These are phyloP conservation scores for Hoplostethus atlanticus DNA, from an alignment of 2,797 vertebrate genomes.

Conservation along the genomic window DNA sequence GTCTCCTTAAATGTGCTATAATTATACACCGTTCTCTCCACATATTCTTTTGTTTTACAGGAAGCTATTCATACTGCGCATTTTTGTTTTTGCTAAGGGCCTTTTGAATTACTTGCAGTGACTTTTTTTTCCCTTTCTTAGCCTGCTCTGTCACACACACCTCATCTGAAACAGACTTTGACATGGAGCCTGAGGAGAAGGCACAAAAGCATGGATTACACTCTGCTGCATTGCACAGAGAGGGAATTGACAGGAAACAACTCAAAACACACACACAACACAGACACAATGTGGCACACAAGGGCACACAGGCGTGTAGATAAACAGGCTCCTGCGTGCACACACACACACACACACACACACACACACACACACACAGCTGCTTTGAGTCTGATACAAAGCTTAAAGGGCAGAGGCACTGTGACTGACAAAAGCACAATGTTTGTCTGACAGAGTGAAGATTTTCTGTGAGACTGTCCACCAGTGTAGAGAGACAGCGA, in stretches of 20 bases:
- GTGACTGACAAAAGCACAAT: constrained; percentile 7
- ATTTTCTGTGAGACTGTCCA: constrained; percentile 28
- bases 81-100: constrained; percentile 36
- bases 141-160: constrained; percentile 66
- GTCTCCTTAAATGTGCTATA: constrained; percentile 68
- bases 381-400: constrained; percentile 16
- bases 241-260: constrained; percentile 39
- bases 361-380: neutral
- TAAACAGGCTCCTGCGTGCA: neutral
- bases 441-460: constrained; percentile 26
- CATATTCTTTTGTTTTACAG: constrained; percentile 51
- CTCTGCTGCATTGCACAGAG: constrained; percentile 46
- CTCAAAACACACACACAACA: constrained; percentile 8
- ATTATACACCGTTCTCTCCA: constrained; percentile 60
- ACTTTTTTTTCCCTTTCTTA: constrained; percentile 38
- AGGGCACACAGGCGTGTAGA: constrained; percentile 1
- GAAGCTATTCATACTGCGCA: constrained; percentile 49
- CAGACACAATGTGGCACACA: constrained; percentile 3
- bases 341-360: constrained; percentile 20
- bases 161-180: constrained; percentile 73
- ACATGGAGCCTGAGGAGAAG: constrained; percentile 68
- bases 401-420: constrained; percentile 3
- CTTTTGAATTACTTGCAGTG: constrained; percentile 64
- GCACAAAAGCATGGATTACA: constrained; percentile 61
- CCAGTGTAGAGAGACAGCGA: constrained; percentile 6